A percentile compares a stretch with the other conserved stretches of the same genome.
Evolutionary conservation across 2,113 vertebrate species (phyloP).

Genomic region (Lepisosteus oculatus): DNA sequence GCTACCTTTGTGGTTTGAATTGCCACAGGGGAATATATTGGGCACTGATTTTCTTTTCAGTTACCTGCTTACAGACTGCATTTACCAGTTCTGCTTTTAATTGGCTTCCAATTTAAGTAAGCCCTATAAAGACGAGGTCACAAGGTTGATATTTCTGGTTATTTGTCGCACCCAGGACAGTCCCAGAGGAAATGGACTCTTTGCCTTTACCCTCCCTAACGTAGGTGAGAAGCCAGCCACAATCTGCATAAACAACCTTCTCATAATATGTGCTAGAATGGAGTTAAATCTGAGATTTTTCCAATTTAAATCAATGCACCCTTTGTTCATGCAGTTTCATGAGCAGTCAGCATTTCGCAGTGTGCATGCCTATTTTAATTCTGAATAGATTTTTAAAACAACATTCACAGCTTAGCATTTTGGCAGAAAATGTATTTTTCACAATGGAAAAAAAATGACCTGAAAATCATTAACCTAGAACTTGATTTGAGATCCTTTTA

Average conservation of each 20-base stretch:
- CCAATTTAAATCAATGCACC: slow-evolving; percentile 17
- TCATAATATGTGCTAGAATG: slow-evolving; percentile 27
- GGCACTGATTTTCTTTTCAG: no score
- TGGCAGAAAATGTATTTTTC: no score
- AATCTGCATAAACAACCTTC: slow-evolving; percentile 15
- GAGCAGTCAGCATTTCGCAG: slow-evolving; percentile 12
- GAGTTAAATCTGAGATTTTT: slow-evolving; percentile 13
- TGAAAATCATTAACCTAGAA: no score
- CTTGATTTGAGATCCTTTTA: no score
- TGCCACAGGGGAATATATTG: no score
- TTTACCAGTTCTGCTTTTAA: background rate
- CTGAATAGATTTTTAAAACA: background rate
- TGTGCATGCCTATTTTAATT: background rate
- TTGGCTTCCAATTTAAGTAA: slow-evolving; percentile 10
- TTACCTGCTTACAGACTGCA: background rate
- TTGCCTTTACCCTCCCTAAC: slow-evolving; percentile 7
- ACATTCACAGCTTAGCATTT: background rate
- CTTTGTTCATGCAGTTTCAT: slow-evolving; percentile 29
- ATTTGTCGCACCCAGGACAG: no score
- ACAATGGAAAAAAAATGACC: no score
- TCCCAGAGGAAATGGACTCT: slow-evolving; percentile 31
- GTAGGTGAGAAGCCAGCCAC: background rate
- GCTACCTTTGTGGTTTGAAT: no score
- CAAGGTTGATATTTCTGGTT: slow-evolving; percentile 4
- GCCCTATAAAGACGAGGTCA: background rate